These are phyloP conservation scores for Drosophila neotestacea DNA, from an alignment of 2,888 invertebrate genomes.

Conservation along the genomic window DNA sequence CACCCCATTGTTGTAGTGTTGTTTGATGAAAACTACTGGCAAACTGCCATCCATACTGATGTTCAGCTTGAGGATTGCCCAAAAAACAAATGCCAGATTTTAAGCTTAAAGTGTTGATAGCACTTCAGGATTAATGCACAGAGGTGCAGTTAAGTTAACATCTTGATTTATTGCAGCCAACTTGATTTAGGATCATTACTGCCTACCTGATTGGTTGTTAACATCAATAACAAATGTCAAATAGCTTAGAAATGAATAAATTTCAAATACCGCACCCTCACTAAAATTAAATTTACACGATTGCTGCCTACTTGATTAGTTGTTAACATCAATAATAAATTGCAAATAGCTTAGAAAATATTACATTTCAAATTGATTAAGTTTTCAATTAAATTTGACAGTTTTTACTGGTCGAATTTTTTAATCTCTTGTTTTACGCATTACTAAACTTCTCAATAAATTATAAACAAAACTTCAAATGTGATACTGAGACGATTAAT, in stretches of 20 bases:
- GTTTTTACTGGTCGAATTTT: too few species aligned
- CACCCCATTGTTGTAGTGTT: conserved; percentile 28
- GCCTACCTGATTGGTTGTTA: background rate
- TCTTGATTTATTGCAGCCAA: conserved; percentile 1
- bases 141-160: conserved; percentile 18
- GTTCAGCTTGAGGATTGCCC: conserved; percentile 34
- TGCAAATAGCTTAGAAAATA: too few species aligned
- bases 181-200: background rate
- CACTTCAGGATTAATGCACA: conserved; percentile 19
- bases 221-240: background rate
- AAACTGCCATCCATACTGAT: conserved; percentile 57
- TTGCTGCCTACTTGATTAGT: too few species aligned
- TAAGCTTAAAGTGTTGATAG: conserved; percentile 38
- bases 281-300: too few species aligned
- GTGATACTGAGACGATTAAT: too few species aligned
- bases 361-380: too few species aligned
- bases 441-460: too few species aligned
- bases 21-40: conserved; percentile 40
- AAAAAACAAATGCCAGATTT: conserved; percentile 56
- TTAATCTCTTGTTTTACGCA: too few species aligned
- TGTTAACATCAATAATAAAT: too few species aligned
- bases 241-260: background rate
- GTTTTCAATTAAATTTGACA: too few species aligned
- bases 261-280: background rate
- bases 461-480: too few species aligned